Percentiles rank a stretch among this genome's conserved stretches.
Evolutionary conservation across 2,797 vertebrate genomes (phyloP).

Genomic region (Thalassophryne amazonica): DNA sequence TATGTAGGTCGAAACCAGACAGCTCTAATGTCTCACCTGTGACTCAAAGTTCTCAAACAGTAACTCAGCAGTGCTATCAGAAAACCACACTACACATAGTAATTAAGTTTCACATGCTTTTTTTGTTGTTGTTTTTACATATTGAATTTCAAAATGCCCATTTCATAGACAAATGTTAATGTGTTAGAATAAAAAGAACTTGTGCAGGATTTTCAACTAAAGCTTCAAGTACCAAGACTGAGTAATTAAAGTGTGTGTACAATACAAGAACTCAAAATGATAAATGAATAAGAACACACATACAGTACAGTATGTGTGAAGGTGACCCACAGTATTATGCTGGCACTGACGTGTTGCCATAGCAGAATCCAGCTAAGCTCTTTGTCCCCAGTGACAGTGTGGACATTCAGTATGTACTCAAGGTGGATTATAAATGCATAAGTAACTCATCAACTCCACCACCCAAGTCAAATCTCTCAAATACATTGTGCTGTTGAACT

Average conservation of each 20-base stretch:
- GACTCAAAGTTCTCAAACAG: too few species aligned
- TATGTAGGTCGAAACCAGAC: too few species aligned
- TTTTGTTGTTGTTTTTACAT: too few species aligned
- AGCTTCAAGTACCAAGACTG: not conserved
- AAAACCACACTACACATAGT: too few species aligned
- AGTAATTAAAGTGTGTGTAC: slow-evolving; percentile 3
- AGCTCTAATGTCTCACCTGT: too few species aligned
- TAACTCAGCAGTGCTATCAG: too few species aligned
- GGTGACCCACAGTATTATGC: slow-evolving; percentile 36
- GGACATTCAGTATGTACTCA: slow-evolving; percentile 28
- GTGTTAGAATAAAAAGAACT: too few species aligned
- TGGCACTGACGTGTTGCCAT: slow-evolving; percentile 27
- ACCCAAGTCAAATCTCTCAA: slow-evolving; percentile 13
- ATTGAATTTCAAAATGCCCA: too few species aligned
- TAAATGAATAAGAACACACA: not conserved
- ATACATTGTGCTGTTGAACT: not conserved
- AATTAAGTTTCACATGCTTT: too few species aligned
- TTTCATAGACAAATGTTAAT: too few species aligned
- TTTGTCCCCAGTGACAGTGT: slow-evolving; percentile 26
- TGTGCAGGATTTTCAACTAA: not conserved
- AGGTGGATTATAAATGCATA: slow-evolving; percentile 45
- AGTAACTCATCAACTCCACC: not conserved
- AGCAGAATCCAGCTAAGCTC: slow-evolving; percentile 42
- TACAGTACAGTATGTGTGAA: slow-evolving; percentile 3
- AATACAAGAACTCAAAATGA: not conserved